These are phyloP conservation scores for Rhimphoctona megacephalus DNA, from an alignment of 2,888 invertebrate species.

Conservation along the genomic window DNA sequence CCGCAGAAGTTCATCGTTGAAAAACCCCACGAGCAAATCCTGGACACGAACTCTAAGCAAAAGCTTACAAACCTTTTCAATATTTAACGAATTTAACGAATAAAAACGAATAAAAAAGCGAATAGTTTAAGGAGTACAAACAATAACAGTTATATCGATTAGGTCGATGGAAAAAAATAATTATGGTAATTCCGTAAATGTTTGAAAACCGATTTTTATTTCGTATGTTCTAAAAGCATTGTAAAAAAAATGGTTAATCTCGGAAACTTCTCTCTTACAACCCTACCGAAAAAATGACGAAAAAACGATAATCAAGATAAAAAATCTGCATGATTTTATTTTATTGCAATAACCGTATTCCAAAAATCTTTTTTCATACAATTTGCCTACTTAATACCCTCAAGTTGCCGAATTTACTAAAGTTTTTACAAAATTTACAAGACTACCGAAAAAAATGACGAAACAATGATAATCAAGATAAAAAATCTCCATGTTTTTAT, in stretches of 20 bases:
- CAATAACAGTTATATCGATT: background rate
- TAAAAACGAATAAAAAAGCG: too few relatives aligned
- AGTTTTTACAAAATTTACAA: too few relatives aligned
- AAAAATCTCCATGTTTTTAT: too few relatives aligned
- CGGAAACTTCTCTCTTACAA: background rate
- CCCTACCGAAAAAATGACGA: background rate
- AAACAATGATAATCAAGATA: too few relatives aligned
- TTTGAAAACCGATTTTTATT: background rate
- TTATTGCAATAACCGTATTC: background rate
- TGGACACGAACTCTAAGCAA: background rate
- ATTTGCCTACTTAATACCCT: background rate
- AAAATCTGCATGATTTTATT: background rate
- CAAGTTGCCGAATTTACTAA: too few relatives aligned
- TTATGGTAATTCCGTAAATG: conserved; percentile 8
- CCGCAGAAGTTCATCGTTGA: conserved; percentile 15
- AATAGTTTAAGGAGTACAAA: conserved; percentile 38
- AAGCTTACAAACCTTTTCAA: conserved; percentile 35
- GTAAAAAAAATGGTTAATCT: background rate
- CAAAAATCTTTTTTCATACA: background rate
- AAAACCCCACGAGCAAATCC: background rate
- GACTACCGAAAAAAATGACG: too few relatives aligned
- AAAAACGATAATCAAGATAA: background rate
- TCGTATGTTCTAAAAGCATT: background rate
- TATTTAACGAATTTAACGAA: conserved; percentile 57
- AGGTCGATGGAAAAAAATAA: background rate